Evolutionary conservation across 2,113 vertebrate genomes (phyloP), one percentile per base, ranked within the genome.

Genomic region (Herpetotheres cachinnans): DNA sequence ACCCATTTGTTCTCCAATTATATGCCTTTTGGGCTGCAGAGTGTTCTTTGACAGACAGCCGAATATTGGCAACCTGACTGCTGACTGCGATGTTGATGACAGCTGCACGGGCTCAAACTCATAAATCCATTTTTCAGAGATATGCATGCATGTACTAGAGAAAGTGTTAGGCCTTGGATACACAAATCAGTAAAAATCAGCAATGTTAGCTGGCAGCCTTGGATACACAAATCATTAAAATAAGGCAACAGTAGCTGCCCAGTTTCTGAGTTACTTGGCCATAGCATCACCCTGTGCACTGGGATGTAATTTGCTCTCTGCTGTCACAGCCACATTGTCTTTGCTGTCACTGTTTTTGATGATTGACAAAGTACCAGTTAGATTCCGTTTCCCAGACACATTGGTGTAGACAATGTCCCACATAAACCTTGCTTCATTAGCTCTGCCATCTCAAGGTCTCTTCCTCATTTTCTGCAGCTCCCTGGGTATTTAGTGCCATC

Each of bases 141-240:
- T 9, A 13, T 0, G 15, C 6, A 11, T 1, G 2, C 2, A 1
- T 22, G 25, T n/a, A 14, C 54, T 56, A 16, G 46, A 55, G 67
- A 46, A 61, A 40, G 54, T 26, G 62, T 24, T 32, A 86, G 65
- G 29, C 63, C 50, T 50, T 9, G 49, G 20, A 13, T 20, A 47
- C 21, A 7, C 4, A 34, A 50, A 86, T 11, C 21, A 6, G 38
- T 21, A 66, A 42, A 79, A 83, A 44, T 34, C 58, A 50, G 17
- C 56, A 24, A 12, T 0, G 0, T 63, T 52, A 65, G 40, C 29
- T 47, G 24, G 14, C 3, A 7, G 38, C 58, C 4, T 4, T 69
- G 44, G 49, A 15, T 49, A 67, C 32, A 36, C 46, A 81, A 61
- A 69, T 42, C 49, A 13, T 52, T 80, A 49, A 65, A 82, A 67